Evolutionary conservation across 2,797 vertebrate species (phyloP).

Genomic region (Rhynchonycteris naso): DNA sequence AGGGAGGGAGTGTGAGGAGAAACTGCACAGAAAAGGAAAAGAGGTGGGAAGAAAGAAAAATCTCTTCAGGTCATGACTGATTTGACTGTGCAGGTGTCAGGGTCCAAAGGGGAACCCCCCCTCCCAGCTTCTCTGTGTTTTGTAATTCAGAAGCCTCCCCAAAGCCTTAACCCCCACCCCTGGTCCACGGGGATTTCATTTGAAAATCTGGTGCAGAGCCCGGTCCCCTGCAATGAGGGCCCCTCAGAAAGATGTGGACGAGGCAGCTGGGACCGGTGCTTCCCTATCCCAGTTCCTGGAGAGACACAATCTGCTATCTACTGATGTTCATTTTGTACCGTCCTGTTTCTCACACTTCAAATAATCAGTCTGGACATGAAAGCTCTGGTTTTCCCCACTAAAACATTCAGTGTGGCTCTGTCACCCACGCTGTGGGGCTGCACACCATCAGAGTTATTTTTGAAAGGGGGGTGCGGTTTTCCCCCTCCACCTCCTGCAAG

Average conservation of each 20-base stretch:
- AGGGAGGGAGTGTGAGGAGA: too few relatives aligned
- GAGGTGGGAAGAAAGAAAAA: neutral
- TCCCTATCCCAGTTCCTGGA: neutral
- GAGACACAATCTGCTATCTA: neutral
- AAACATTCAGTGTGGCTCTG: neutral
- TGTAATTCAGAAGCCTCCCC: neutral
- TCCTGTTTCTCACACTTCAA: neutral
- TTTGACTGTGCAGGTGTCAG: neutral
- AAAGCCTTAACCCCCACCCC: neutral
- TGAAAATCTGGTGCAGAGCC: neutral
- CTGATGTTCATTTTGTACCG: neutral
- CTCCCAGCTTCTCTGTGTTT: neutral
- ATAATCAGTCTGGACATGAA: neutral
- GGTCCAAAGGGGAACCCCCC: too few relatives aligned
- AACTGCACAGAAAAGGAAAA: neutral
- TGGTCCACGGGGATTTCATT: neutral
- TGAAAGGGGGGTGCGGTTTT: neutral
- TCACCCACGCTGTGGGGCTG: neutral
- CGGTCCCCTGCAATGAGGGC: accelerated
- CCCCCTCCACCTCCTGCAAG: neutral
- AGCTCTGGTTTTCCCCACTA: neutral
- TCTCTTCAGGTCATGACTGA: too few relatives aligned
- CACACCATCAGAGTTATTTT: neutral
- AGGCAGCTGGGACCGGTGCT: neutral
- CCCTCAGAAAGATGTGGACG: neutral